These are phyloP conservation scores for Ricordea florida DNA, from an alignment of 92 coral and sea anemone genomes.

Conservation along the genomic window DNA sequence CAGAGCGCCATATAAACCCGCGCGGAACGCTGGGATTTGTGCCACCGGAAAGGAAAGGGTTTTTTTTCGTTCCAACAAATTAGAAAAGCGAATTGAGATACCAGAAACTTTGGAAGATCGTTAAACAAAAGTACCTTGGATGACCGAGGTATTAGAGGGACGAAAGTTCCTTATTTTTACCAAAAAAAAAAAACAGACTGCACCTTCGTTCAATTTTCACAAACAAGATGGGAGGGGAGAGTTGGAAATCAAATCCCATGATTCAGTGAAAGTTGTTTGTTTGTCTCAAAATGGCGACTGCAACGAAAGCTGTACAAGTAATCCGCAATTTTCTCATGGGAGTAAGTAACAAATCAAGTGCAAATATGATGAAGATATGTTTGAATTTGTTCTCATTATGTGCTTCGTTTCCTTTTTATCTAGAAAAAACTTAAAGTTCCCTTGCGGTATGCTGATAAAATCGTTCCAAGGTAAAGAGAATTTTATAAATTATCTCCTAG, in stretches of 20 bases:
- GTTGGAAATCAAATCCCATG: conserved; percentile 13
- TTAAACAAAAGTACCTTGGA: too few species aligned
- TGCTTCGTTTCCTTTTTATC: neutral
- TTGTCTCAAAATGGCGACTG: conserved; percentile 84
- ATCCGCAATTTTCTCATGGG: conserved; percentile 80
- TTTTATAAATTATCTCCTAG: too few species aligned
- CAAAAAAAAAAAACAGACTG: too few species aligned
- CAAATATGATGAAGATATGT: neutral
- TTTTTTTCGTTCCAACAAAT: too few species aligned
- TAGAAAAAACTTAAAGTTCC: conserved; percentile 63
- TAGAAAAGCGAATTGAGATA: too few species aligned
- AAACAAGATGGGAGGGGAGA: neutral
- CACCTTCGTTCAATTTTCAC: neutral
- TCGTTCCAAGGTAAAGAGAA: conserved; percentile 66
- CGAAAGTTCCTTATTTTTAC: too few species aligned
- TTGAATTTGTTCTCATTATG: neutral
- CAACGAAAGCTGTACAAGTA: conserved; percentile 63
- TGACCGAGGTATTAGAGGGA: too few species aligned
- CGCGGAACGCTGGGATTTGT: conserved; percentile 38
- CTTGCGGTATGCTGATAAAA: conserved; percentile 54
- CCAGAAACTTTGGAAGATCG: too few species aligned
- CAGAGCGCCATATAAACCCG: conserved; percentile 12
- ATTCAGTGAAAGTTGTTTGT: neutral
- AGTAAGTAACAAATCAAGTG: conserved; percentile 40
- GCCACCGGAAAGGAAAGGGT: too few species aligned